Evolutionary conservation across 1,140 invertebrate genomes (phyloP).

Genomic region (Armadillidium nasatum): DNA sequence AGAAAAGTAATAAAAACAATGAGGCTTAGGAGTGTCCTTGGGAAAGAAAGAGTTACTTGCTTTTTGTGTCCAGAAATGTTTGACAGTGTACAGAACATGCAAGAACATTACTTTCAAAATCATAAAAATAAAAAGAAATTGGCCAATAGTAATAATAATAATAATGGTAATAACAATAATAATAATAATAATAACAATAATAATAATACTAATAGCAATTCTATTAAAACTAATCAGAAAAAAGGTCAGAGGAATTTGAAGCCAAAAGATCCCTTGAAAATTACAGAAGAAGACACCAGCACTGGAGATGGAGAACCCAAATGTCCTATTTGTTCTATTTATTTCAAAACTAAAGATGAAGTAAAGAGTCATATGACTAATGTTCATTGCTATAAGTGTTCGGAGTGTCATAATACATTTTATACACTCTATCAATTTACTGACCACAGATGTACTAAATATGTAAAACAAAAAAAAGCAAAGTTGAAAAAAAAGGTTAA

Average conservation of each 20-base stretch:
- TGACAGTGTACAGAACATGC: not conserved
- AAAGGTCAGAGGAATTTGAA: not conserved
- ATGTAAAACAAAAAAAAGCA: not conserved
- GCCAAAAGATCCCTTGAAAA: not conserved
- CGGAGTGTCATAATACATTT: not conserved
- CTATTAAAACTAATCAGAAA: no score
- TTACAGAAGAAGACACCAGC: not conserved
- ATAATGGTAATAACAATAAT: no score
- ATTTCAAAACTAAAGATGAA: conserved; percentile 1
- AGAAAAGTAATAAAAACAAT: no score
- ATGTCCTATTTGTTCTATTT: conserved; percentile 1
- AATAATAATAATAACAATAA: no score
- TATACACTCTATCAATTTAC: not conserved
- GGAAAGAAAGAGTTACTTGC: not conserved
- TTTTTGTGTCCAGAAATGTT: not conserved
- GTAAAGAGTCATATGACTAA: not conserved
- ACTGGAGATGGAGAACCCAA: not conserved
- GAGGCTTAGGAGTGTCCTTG: no score
- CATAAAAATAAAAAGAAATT: not conserved
- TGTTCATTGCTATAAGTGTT: conserved; percentile 4
- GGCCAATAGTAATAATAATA: no score
- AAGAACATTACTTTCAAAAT: not conserved
- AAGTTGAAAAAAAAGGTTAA: not conserved
- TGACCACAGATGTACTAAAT: conserved; percentile 3
- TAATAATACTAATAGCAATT: no score